phyloP scores from a whole-genome alignment of 1,140 invertebrate species.

The Sminthurides bifidus region DNA sequence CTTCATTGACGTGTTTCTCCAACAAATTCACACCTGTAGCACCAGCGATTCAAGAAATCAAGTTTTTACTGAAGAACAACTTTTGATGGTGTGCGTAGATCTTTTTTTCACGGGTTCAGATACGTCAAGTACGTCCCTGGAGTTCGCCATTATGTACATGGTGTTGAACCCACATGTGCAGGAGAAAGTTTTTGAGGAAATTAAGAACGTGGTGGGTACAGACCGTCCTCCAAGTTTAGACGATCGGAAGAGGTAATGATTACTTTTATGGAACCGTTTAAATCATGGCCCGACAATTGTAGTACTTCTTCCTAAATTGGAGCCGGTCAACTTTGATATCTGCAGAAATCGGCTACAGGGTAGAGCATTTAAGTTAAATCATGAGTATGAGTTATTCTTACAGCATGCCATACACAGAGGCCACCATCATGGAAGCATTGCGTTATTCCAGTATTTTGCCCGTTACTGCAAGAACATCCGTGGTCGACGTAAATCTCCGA shows the following conservation, averaged over 20 bases:
- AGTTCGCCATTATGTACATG: constrained; percentile 41
- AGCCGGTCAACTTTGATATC: background rate
- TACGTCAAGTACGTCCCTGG: constrained; percentile 41
- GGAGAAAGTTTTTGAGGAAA: constrained; percentile 39
- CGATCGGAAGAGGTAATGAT: constrained; percentile 34
- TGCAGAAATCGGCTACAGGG: background rate
- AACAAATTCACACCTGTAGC: constrained; percentile 44
- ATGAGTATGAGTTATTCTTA: constrained; percentile 28
- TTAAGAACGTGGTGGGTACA: constrained; percentile 40
- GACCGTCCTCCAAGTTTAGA: constrained; percentile 35
- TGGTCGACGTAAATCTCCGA: constrained; percentile 43
- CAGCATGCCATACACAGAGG: constrained; percentile 50
- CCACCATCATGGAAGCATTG: constrained; percentile 40
- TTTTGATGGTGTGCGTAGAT: constrained; percentile 28
- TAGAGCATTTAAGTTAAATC: background rate
- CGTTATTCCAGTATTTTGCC: constrained; percentile 24
- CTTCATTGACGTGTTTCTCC: constrained; percentile 63
- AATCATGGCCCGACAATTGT: background rate
- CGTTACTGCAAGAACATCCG: constrained; percentile 44
- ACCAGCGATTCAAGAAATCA: background rate
- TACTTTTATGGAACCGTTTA: background rate
- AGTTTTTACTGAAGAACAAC: constrained; percentile 29
- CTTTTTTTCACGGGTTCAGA: constrained; percentile 39
- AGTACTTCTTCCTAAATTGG: background rate
- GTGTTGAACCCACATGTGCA: constrained; percentile 41